Evolutionary conservation across 2,113 vertebrate genomes (phyloP).

Genomic region (Petromus typicus): DNA sequence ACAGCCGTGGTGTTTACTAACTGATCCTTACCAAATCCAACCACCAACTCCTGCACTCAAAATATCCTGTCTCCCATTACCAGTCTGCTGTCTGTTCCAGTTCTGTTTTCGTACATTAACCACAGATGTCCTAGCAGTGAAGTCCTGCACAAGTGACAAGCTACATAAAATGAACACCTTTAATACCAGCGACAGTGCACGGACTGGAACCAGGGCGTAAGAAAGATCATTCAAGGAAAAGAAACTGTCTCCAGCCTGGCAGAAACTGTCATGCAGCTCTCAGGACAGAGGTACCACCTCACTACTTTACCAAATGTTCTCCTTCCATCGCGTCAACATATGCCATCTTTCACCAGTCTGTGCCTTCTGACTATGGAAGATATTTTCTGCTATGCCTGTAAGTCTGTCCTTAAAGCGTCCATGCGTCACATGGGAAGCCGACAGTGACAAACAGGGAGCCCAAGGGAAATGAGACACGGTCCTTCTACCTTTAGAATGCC

Average conservation of each 20-base stretch:
- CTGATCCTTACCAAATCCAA: background rate
- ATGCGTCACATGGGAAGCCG: background rate
- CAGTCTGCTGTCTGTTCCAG: background rate
- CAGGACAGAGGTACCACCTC: background rate
- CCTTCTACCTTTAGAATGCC: constrained; percentile 49
- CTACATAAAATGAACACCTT: background rate
- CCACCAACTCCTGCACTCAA: constrained; percentile 2
- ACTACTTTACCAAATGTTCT: constrained; percentile 9
- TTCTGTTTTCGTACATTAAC: background rate
- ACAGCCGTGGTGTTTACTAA: background rate
- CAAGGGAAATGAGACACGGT: constrained; percentile 17
- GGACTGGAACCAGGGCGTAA: background rate
- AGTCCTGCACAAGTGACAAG: constrained; percentile 29
- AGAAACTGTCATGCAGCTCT: background rate
- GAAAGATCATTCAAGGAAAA: background rate
- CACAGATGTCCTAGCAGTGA: constrained; percentile 7
- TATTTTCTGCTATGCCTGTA: background rate
- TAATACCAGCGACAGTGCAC: background rate
- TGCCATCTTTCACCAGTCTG: background rate
- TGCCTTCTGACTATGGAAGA: background rate
- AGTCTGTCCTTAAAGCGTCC: background rate
- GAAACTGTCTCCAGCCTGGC: background rate
- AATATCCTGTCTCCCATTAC: background rate
- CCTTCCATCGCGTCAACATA: background rate
- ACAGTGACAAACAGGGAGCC: background rate